Conservation (phyloP, 2,113 vertebrate genomes). For the Balaeniceps rex region DNA sequence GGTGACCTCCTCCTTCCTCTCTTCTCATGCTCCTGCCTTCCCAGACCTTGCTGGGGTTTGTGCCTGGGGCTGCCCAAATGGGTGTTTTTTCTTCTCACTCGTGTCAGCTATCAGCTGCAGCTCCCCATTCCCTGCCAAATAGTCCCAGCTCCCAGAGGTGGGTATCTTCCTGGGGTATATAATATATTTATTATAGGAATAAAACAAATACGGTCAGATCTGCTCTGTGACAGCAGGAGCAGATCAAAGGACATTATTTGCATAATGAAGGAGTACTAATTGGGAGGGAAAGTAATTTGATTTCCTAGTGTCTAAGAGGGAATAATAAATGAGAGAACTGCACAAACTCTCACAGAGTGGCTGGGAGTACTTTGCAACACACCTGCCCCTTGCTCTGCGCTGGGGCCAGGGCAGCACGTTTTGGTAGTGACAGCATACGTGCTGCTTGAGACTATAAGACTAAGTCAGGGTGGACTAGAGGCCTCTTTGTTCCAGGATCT, state of each 20-base stretch:
- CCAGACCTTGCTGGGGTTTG: not conserved
- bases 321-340: constrained; percentile 20
- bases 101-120: not conserved
- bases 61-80: not conserved
- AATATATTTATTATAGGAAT: not conserved
- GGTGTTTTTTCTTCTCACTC: not conserved
- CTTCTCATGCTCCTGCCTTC: not conserved
- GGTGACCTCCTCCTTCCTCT: not conserved
- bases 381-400: not conserved
- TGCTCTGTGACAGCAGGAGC: constrained; percentile 41
- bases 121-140: not conserved
- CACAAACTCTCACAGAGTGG: not conserved
- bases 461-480: not conserved
- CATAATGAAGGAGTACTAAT: constrained; percentile 63
- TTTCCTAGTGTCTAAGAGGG: constrained; percentile 37
- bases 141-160: not conserved
- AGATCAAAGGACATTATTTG: constrained; percentile 64
- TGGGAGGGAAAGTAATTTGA: constrained; percentile 47
- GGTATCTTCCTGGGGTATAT: not conserved
- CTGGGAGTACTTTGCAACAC: not conserved
- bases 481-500: not conserved
- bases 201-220: constrained; percentile 43
- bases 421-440: accelerated
- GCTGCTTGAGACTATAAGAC: not conserved
- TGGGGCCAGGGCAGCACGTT: not conserved